These are phyloP conservation scores for Xanthia icteritia DNA, from an alignment of 2,888 invertebrate species.

Conservation along the genomic window DNA sequence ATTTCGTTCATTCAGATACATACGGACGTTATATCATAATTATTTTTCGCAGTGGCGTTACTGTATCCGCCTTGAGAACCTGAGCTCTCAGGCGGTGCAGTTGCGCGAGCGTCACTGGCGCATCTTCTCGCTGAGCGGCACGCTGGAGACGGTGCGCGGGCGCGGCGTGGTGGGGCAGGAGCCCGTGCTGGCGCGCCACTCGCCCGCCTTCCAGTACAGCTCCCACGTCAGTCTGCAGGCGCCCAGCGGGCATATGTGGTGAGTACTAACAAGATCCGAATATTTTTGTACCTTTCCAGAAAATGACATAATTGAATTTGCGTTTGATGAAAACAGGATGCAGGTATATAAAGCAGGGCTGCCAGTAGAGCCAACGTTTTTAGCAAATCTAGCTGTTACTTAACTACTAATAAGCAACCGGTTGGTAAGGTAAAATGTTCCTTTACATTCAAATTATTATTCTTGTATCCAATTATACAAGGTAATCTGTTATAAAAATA, in stretches of 20 bases:
- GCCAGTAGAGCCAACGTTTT: neutral
- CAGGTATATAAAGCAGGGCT: neutral
- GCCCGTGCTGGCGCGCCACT: constrained; percentile 95
- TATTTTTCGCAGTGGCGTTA: constrained; percentile 95
- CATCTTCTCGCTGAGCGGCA: constrained; percentile 98
- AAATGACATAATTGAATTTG: neutral
- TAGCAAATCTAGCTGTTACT: neutral
- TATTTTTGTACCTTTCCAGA: neutral
- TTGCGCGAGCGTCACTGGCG: constrained; percentile 99
- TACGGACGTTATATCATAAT: neutral
- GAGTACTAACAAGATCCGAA: constrained; percentile 28
- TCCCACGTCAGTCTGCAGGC: constrained; percentile 99
- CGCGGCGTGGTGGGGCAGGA: constrained; percentile 99
- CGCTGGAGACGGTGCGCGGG: constrained; percentile 98
- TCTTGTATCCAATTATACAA: neutral
- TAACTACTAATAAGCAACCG: neutral
- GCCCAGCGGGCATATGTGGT: constrained; percentile 99
- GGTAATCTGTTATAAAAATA: no score
- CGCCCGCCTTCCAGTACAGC: constrained; percentile 99
- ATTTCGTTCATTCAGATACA: neutral
- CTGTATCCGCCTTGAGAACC: constrained; percentile 98
- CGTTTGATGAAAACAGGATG: neutral
- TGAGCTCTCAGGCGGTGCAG: constrained; percentile 96
- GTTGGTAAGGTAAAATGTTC: neutral
- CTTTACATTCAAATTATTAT: neutral